phyloP scores from a whole-genome alignment of 2,797 vertebrate genomes.

The Hylomyscus alleni region DNA sequence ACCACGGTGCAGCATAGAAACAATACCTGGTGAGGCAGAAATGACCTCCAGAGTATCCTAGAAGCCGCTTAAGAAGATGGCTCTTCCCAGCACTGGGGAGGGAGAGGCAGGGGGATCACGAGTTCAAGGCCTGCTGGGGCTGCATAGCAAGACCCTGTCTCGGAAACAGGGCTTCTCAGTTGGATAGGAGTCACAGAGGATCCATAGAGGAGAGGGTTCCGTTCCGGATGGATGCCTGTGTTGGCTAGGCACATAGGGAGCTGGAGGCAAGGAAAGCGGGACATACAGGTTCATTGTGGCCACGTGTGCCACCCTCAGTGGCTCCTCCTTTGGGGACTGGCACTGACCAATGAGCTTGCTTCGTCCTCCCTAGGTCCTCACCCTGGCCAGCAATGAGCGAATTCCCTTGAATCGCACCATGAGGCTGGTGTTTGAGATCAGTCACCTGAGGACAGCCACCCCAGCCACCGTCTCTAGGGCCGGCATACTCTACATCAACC shows the following conservation, averaged over 20 bases:
- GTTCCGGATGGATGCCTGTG: not conserved
- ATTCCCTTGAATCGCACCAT: conserved; percentile 90
- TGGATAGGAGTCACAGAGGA: fast-evolving
- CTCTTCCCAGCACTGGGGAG: not conserved
- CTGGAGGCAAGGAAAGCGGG: fast-evolving
- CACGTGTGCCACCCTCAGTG: no score
- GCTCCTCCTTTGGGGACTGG: fast-evolving
- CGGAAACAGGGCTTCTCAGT: not conserved
- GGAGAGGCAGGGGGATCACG: not conserved
- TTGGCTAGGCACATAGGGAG: fast-evolving
- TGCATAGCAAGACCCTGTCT: not conserved
- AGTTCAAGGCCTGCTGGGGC: not conserved
- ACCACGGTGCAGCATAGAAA: fast-evolving
- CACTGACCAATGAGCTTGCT: not conserved
- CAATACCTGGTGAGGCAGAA: not conserved
- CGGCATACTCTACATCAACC: conserved; percentile 90
- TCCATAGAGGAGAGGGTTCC: fast-evolving
- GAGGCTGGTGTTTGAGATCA: conserved; percentile 90
- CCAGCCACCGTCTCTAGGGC: conserved; percentile 90
- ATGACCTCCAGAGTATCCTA: fast-evolving
- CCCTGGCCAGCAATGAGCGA: conserved; percentile 90
- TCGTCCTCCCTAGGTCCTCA: conserved; percentile 86
- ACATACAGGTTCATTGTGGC: fast-evolving
- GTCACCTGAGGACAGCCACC: conserved; percentile 89
- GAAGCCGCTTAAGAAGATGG: not conserved